Evolutionary conservation across 2,797 vertebrate genomes (phyloP).

Genomic region (Coregonus sp.): DNA sequence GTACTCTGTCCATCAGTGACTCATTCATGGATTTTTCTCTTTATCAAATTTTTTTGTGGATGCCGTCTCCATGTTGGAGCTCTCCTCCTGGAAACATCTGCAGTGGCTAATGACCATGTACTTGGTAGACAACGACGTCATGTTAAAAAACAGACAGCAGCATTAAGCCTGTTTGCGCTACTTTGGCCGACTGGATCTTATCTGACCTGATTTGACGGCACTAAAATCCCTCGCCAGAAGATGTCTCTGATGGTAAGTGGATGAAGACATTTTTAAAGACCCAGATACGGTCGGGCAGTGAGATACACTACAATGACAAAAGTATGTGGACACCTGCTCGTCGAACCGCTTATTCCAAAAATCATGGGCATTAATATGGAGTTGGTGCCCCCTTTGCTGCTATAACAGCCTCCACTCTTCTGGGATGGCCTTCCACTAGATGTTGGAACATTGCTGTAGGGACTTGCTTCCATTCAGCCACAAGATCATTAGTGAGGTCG

Average conservation of each 20-base stretch:
- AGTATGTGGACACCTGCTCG: too few relatives aligned
- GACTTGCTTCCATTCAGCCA: too few relatives aligned
- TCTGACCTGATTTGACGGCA: conserved; percentile 35
- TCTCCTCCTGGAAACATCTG: conserved; percentile 60
- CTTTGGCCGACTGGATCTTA: conserved; percentile 14
- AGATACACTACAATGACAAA: neutral
- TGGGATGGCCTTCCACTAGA: too few relatives aligned
- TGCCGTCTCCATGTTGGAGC: conserved; percentile 32
- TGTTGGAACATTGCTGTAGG: too few relatives aligned
- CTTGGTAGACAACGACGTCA: conserved; percentile 22
- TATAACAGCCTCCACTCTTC: too few relatives aligned
- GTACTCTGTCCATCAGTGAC: conserved; percentile 51
- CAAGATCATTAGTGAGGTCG: too few relatives aligned
- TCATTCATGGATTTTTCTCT: conserved; percentile 21
- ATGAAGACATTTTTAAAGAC: conserved; percentile 29
- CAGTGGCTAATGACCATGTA: conserved; percentile 58
- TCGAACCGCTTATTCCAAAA: too few relatives aligned
- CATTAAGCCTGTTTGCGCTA: conserved; percentile 18
- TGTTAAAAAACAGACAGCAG: neutral
- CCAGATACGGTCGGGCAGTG: conserved; percentile 6
- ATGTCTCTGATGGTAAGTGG: conserved; percentile 26
- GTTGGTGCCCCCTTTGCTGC: too few relatives aligned
- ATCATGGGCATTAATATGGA: too few relatives aligned
- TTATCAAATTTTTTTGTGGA: conserved; percentile 33
- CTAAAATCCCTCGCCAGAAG: conserved; percentile 33